A percentile compares a stretch with the other conserved stretches of the same genome.
These are phyloP conservation scores for Acromyrmex heyeri DNA, from an alignment of 1,140 invertebrate genomes.

Conservation along the genomic window DNA sequence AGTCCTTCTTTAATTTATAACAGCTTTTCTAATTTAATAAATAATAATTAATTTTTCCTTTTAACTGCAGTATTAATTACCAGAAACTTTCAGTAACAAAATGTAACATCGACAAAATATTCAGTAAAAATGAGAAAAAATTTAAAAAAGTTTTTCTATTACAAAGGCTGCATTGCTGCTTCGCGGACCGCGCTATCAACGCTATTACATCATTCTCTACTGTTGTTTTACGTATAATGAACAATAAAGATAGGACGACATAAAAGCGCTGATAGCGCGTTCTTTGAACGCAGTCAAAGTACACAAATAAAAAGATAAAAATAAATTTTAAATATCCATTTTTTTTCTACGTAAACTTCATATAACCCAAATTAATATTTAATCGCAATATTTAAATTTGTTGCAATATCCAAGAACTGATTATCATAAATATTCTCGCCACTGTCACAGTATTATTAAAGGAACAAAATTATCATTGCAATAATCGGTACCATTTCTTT, in stretches of 20 bases:
- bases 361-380: not conserved
- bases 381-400: not conserved
- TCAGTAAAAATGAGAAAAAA: not conserved
- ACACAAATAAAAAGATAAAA: too few relatives aligned
- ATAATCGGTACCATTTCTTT: not conserved
- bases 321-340: not conserved
- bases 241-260: too few relatives aligned
- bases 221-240: too few relatives aligned
- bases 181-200: too few relatives aligned
- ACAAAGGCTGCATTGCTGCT: too few relatives aligned
- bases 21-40: not conserved
- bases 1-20: not conserved
- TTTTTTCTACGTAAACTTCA: not conserved
- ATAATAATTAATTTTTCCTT: not conserved
- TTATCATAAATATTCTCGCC: not conserved
- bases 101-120: not conserved
- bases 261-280: too few relatives aligned
- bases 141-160: not conserved
- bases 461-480: slow-evolving; percentile 1
- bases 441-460: not conserved
- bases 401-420: not conserved
- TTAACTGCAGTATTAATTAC: not conserved
- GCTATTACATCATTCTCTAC: too few relatives aligned
- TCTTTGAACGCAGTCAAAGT: not conserved
- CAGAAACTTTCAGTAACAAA: not conserved